phyloP scores from a whole-genome alignment of 2,888 invertebrate genomes.

The Diplolepis rosae region DNA sequence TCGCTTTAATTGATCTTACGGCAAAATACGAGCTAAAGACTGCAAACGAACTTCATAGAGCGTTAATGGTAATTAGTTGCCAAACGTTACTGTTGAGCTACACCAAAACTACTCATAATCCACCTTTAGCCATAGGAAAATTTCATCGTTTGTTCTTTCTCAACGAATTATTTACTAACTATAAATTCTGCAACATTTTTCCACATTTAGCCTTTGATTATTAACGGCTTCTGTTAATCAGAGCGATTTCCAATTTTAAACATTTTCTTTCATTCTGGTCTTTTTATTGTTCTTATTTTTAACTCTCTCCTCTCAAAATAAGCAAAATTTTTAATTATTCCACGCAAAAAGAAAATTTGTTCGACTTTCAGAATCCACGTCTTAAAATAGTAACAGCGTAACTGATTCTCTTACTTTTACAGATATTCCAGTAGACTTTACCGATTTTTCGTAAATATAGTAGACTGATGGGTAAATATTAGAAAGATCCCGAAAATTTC shows the following conservation, averaged over 20 bases:
- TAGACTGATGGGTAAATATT: too few relatives aligned
- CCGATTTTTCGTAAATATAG: too few relatives aligned
- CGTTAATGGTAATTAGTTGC: slow-evolving; percentile 24
- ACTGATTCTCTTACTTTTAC: too few relatives aligned
- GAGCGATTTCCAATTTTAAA: neutral
- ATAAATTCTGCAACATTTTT: neutral
- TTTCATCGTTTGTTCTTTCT: neutral
- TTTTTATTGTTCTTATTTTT: too few relatives aligned
- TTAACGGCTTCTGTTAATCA: neutral
- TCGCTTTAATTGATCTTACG: slow-evolving; percentile 36
- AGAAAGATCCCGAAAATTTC: too few relatives aligned
- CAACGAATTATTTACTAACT: neutral
- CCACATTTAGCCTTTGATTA: neutral
- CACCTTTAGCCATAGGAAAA: neutral
- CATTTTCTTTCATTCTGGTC: neutral
- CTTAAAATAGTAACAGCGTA: too few relatives aligned
- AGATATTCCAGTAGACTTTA: too few relatives aligned
- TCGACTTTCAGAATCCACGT: too few relatives aligned
- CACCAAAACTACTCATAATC: neutral
- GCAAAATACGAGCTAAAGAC: slow-evolving; percentile 30
- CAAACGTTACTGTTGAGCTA: neutral
- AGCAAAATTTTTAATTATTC: too few relatives aligned
- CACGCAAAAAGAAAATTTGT: too few relatives aligned
- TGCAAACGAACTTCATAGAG: neutral
- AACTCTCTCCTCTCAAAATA: neutral